Percentiles rank a stretch among this genome's conserved stretches.
phyloP scores from a whole-genome alignment of 2,888 invertebrate genomes.

The Pherbina coryleti region DNA sequence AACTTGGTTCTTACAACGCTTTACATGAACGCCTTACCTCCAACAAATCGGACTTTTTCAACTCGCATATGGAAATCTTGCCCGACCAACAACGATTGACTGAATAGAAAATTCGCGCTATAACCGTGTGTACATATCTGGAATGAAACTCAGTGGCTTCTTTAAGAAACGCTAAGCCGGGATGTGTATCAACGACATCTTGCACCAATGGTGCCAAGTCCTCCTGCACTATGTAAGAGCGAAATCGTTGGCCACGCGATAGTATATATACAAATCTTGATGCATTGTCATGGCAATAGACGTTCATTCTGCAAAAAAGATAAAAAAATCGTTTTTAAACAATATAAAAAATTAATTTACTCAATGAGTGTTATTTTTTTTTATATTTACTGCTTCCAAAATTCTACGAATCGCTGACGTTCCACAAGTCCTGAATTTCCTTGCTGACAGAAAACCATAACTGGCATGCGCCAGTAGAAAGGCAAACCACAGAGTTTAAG shows the following conservation, averaged over 20 bases:
- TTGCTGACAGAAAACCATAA: constrained; percentile 88
- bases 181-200: constrained; percentile 99
- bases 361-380: not conserved
- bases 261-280: constrained; percentile 90
- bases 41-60: constrained; percentile 91
- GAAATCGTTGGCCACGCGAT: constrained; percentile 76
- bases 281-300: constrained; percentile 88
- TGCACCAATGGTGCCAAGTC: constrained; percentile 95
- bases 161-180: constrained; percentile 95
- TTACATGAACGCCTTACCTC: constrained; percentile 68
- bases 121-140: constrained; percentile 98
- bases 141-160: constrained; percentile 99
- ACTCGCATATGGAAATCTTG: constrained; percentile 87
- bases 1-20: not conserved
- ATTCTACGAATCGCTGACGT: constrained; percentile 86
- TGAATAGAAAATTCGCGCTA: constrained; percentile 97
- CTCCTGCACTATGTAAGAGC: constrained; percentile 79
- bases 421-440: constrained; percentile 81
- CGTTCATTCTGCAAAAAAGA: constrained; percentile 76
- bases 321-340: not conserved
- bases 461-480: constrained; percentile 97
- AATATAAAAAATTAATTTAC: not conserved
- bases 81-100: constrained; percentile 98
- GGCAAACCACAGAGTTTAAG: constrained; percentile 91
- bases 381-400: constrained; percentile 91